phyloP scores from a whole-genome alignment of 2,888 invertebrate species.

The Charanyca ferruginea region DNA sequence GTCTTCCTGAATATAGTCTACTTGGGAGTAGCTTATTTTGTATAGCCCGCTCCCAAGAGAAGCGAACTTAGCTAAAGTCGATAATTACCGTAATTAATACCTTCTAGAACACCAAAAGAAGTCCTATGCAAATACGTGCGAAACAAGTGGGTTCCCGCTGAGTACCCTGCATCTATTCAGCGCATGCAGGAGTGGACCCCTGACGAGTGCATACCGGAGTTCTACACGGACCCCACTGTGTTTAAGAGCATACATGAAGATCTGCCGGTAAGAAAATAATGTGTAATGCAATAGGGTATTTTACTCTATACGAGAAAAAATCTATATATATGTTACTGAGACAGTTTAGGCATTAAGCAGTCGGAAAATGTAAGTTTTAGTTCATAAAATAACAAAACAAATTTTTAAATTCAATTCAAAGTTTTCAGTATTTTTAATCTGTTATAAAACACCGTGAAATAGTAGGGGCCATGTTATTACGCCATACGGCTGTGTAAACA shows the following conservation, averaged over 20 bases:
- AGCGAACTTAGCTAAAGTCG: too few species aligned
- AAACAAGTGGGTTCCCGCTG: constrained; percentile 98
- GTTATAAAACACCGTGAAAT: too few species aligned
- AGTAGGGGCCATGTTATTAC: too few species aligned
- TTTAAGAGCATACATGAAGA: constrained; percentile 99
- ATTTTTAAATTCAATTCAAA: too few species aligned
- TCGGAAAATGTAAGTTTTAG: too few species aligned
- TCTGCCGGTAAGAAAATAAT: constrained; percentile 90
- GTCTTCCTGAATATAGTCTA: not conserved
- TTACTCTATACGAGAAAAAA: too few species aligned
- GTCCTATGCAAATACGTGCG: constrained; percentile 97
- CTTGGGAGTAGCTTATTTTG: not conserved
- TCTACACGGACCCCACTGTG: constrained; percentile 97
- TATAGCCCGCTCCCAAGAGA: too few species aligned
- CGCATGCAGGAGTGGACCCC: constrained; percentile 99
- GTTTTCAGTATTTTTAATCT: too few species aligned
- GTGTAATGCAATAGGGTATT: not conserved
- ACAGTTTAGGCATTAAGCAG: too few species aligned
- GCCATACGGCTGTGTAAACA: too few species aligned
- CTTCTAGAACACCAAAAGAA: constrained; percentile 93
- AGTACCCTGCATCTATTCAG: constrained; percentile 97
- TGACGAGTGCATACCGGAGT: constrained; percentile 99
- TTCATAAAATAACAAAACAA: too few species aligned
- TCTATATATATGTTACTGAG: too few species aligned
- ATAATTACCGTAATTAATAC: not conserved